Percentiles rank a stretch among this genome's conserved stretches.
Conservation (phyloP, 2,797 vertebrate species). For the Anguilla pacifica region DNA sequence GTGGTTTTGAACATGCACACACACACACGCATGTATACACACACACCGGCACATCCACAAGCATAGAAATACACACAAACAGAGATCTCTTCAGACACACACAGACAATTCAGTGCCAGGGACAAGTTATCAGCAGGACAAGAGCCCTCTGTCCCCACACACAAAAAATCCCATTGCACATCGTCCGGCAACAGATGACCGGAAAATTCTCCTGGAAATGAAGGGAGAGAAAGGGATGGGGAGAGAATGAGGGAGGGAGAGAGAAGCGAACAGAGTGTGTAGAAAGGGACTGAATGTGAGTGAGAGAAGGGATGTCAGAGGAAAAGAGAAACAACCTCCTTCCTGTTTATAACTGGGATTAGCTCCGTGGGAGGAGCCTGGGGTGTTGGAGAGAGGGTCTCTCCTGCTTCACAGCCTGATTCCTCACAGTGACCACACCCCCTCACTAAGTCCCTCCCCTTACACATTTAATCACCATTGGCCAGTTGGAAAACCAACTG, state of each 20-base stretch:
- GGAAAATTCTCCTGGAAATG: slow-evolving; percentile 20
- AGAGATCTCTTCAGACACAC: slow-evolving; percentile 32
- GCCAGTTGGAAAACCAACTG: background rate
- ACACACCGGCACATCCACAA: background rate
- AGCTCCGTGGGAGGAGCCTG: background rate
- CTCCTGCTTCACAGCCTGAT: background rate
- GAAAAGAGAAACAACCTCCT: background rate
- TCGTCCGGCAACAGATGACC: background rate
- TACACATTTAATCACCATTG: background rate
- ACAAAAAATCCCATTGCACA: slow-evolving; percentile 28
- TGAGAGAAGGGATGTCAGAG: background rate
- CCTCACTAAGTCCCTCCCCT: background rate
- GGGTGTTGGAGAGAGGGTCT: background rate
- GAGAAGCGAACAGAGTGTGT: background rate
- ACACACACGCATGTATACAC: background rate
- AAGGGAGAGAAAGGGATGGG: background rate
- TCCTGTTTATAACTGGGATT: background rate
- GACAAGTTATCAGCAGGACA: slow-evolving; percentile 42
- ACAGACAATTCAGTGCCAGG: slow-evolving; percentile 34
- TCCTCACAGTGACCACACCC: background rate
- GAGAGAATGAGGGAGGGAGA: background rate
- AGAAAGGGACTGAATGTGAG: slow-evolving; percentile 13
- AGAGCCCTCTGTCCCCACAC: slow-evolving; percentile 37
- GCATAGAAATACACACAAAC: background rate
- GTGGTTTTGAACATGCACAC: background rate